A percentile compares a stretch with the other conserved stretches of the same genome.
Conservation (phyloP, 2,888 invertebrate genomes). For the Drosophila neonasuta region DNA sequence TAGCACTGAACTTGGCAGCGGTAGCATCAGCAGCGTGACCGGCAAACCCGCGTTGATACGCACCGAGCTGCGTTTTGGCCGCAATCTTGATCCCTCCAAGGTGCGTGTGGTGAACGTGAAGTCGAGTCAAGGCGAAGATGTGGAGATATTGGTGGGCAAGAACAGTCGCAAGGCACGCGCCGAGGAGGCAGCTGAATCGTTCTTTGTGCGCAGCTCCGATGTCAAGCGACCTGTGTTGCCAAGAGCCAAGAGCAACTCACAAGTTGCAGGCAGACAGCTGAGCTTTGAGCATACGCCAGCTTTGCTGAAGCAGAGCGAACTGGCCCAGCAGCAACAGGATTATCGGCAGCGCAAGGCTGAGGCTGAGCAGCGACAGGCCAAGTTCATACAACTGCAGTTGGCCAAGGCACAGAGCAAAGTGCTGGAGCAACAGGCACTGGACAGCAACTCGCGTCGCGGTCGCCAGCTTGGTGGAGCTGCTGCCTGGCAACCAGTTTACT, state of each 20-base stretch:
- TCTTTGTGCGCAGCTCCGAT: slow-evolving; percentile 70
- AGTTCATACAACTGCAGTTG: slow-evolving; percentile 70
- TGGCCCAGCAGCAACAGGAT: slow-evolving; percentile 61
- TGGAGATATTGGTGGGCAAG: slow-evolving; percentile 84
- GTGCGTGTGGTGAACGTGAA: slow-evolving; percentile 90
- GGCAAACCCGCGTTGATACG: slow-evolving; percentile 85
- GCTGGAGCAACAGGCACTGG: slow-evolving; percentile 47
- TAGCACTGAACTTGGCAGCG: slow-evolving; percentile 21
- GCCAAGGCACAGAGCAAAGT: slow-evolving; percentile 66
- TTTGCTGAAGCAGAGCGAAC: slow-evolving; percentile 72
- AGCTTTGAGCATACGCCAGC: slow-evolving; percentile 72
- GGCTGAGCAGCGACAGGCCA: slow-evolving; percentile 68
- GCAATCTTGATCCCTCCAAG: slow-evolving; percentile 89
- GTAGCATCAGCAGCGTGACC: slow-evolving; percentile 40
- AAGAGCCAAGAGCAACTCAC: slow-evolving; percentile 24
- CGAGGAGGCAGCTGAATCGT: slow-evolving; percentile 61
- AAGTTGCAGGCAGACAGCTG: slow-evolving; percentile 50
- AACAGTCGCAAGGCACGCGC: slow-evolving; percentile 76
- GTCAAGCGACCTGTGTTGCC: slow-evolving; percentile 48
- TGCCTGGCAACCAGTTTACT: slow-evolving; percentile 51
- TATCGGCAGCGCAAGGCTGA: slow-evolving; percentile 67
- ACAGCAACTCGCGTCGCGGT: slow-evolving; percentile 37
- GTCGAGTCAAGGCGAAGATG: slow-evolving; percentile 89
- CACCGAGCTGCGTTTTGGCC: slow-evolving; percentile 89
- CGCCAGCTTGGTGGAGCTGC: slow-evolving; percentile 42